Evolutionary conservation across 2,888 invertebrate genomes (phyloP), one percentile per base, ranked within the genome.

Genomic region (Eutolmus rufibarbis): DNA sequence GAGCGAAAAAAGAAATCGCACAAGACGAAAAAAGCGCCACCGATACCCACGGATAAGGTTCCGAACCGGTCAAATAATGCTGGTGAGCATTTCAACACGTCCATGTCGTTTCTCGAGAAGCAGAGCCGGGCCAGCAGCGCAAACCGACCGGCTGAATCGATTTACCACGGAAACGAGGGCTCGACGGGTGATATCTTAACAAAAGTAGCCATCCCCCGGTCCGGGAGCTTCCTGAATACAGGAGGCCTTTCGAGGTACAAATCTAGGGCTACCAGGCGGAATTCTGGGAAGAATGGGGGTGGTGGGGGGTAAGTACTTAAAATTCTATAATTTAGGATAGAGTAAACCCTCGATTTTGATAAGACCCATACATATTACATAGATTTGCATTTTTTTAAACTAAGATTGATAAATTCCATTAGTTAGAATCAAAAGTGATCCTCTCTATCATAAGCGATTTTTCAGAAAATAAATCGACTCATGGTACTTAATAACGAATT

Each of bases 151-250:
- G 16, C 40, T 28, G 87, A 87, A 57, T 74, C 78, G 1, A 78
- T 87, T 8, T 88, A 89, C 78, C 88, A 88, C n/a, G 84, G 78
- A 12, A 76, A 90, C 12, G 91, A 93, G 56, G 94, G 94, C 9
- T 95, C 95, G 89, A 94, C 95, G 87, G 97, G 97, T 8, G 97
- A 97, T 91, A 96, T 97, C 90, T 92, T 97, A 90, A 97, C 97
- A 0, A 96, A 97, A 92, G 97, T 97, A 74, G 97, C 97, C 66
- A 95, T 97, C 90, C 97, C 97, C 16, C 94, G 97, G 90, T 96
- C 97, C 84, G 96, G 97, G 78, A 97, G 97, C 91, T 97, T 97
- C 91, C 94, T 97, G 74, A 97, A 97, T 90, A 95, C 97, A 19
- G 96, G 96, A 79, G 96, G 96, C 87, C 93, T 96, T 86, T 95